Percentiles rank a stretch among this genome's conserved stretches.
phyloP scores from a whole-genome alignment of 2,797 vertebrate genomes.

The Periophthalmus magnuspinnatus region DNA sequence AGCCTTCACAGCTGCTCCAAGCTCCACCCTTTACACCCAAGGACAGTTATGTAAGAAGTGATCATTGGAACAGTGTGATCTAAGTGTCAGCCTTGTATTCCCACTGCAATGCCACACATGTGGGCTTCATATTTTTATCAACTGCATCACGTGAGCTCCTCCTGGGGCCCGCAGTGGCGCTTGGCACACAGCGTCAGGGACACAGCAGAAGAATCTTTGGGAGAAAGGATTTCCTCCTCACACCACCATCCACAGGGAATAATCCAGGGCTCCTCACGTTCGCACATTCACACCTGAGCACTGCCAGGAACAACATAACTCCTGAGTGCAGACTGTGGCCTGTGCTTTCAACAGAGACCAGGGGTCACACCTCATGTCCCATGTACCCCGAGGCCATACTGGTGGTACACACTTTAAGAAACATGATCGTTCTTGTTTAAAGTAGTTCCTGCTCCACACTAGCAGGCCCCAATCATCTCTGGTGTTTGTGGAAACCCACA shows the following conservation, averaged over 20 bases:
- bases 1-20: constrained; percentile 51
- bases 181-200: constrained; percentile 18
- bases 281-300: constrained; percentile 53
- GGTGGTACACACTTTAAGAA: background rate
- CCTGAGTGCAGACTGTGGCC: background rate
- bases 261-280: constrained; percentile 33
- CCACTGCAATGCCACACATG: background rate
- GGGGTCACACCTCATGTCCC: background rate
- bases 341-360: background rate
- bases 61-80: constrained; percentile 6
- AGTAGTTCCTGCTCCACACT: background rate
- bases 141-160: background rate
- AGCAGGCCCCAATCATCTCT: too few relatives aligned
- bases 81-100: background rate
- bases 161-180: background rate
- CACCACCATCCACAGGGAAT: constrained; percentile 24
- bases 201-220: constrained; percentile 26
- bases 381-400: too few relatives aligned
- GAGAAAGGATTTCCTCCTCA: constrained; percentile 19
- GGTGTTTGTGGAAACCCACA: too few relatives aligned
- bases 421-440: background rate
- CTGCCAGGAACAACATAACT: constrained; percentile 39
- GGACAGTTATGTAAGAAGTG: constrained; percentile 70
- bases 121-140: background rate
- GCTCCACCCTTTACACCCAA: constrained; percentile 22